phyloP scores from a whole-genome alignment of 2,113 vertebrate genomes.

The Limnothrissa miodon region DNA sequence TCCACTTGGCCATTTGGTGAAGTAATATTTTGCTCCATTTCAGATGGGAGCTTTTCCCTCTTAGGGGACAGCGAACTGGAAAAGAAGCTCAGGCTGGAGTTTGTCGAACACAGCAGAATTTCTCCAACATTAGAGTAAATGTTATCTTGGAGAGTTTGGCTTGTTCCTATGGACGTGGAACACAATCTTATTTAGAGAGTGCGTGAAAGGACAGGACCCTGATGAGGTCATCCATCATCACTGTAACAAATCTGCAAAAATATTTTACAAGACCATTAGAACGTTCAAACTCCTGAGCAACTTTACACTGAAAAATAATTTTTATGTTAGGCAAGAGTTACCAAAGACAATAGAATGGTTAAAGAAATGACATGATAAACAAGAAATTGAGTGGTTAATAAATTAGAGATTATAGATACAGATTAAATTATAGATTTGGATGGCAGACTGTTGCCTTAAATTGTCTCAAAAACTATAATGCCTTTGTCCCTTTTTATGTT shows the following conservation, averaged over 20 bases:
- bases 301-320: neutral
- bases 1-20: conserved; percentile 39
- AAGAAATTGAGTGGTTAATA: too few species aligned
- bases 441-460: neutral
- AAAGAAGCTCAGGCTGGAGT: conserved; percentile 21
- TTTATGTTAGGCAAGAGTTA: neutral
- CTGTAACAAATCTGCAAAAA: neutral
- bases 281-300: neutral
- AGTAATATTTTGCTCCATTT: conserved; percentile 44
- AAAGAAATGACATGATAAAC: neutral
- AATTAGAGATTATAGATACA: too few species aligned
- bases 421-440: neutral
- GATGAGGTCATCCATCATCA: neutral
- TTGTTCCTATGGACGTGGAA: conserved; percentile 12
- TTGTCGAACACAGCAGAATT: conserved; percentile 25
- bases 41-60: conserved; percentile 38
- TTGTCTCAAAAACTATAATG: neutral
- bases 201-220: neutral
- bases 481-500: neutral
- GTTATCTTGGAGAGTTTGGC: conserved; percentile 35
- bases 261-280: too few species aligned
- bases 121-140: conserved; percentile 36
- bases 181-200: neutral
- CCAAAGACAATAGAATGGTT: neutral
- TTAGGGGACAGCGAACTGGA: conserved; percentile 34